Evolutionary conservation across 2,888 invertebrate species (phyloP), one percentile per base, ranked within the genome.

Genomic region (Bhutanitis thaidina): DNA sequence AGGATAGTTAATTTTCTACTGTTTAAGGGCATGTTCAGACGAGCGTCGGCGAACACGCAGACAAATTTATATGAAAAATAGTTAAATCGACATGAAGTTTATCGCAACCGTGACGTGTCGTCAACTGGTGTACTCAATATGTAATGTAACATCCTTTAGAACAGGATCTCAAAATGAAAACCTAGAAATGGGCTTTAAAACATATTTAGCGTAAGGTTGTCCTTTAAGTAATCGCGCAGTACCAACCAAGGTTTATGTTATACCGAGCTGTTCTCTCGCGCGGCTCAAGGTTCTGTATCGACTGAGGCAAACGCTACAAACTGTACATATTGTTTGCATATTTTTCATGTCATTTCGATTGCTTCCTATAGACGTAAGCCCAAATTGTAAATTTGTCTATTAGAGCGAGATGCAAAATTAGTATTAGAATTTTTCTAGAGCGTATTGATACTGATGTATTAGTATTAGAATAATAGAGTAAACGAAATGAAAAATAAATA

Each of bases 401-500:
- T 63, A 61, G 53, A 48, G 56, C 50, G 43, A 37, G 36, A 46
- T 43, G 54, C 43, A 49, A 48, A 48, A 39, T 27, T 59, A 54
- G 57, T 45, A 59, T 56, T 59, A 61, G 59, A 57, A 44, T 50
- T 60, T 62, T 56, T 59, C 49, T 45, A 39, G 60, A 52, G 57
- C 72, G 68, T 50, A 56, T 60, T 64, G 53, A 62, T 60, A 61
- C 53, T 70, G 67, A 60, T 14, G 60, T 56, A 20, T 20, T 20
- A 65, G 67, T 65, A 67, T 60, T 65, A 69, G 65, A 64, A 63
- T 29, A 25, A 52, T 38, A 43, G 46, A 43, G 13, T 46, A 25
- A 47, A 52, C 61, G 55, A 59, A 65, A 71, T 72, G 67, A 76
- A 54, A 74, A 79, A 75, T 76, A 78, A 79, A 79, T 79, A 79